Percentiles rank a stretch among this genome's conserved stretches.
phyloP scores from a whole-genome alignment of 2,888 invertebrate species.

The Diarsia brunnea region DNA sequence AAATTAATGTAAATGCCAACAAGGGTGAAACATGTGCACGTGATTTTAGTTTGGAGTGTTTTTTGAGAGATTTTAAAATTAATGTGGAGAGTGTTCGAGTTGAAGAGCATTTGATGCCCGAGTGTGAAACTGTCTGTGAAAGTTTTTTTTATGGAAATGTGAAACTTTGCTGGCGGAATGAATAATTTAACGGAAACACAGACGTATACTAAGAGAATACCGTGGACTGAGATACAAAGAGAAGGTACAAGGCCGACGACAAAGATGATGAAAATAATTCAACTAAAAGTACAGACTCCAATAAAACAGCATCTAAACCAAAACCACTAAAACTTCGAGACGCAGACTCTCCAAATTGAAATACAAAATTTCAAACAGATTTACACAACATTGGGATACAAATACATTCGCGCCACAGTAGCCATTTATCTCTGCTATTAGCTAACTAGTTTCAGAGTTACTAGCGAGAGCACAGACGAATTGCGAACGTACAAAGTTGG shows the following conservation, averaged over 20 bases:
- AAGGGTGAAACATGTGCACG: slow-evolving; percentile 43
- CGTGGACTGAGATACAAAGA: not conserved
- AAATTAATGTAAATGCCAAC: slow-evolving; percentile 60
- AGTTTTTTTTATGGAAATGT: slow-evolving; percentile 24
- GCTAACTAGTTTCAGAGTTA: slow-evolving; percentile 74
- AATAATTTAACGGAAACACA: slow-evolving; percentile 12
- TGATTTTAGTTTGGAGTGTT: slow-evolving; percentile 32
- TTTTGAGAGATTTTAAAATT: slow-evolving; percentile 26
- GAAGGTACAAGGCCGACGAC: not conserved
- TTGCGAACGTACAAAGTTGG: slow-evolving; percentile 64
- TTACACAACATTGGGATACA: slow-evolving; percentile 59
- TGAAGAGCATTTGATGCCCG: slow-evolving; percentile 39
- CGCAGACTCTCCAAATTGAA: slow-evolving; percentile 30
- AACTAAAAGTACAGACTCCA: not conserved
- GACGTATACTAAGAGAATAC: not conserved
- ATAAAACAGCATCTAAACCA: slow-evolving; percentile 14
- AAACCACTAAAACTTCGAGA: slow-evolving; percentile 28
- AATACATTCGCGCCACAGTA: slow-evolving; percentile 63
- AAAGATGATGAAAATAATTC: not conserved
- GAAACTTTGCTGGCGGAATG: slow-evolving; percentile 4
- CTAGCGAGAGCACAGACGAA: slow-evolving; percentile 61
- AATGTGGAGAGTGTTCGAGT: slow-evolving; percentile 20
- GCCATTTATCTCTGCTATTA: slow-evolving; percentile 76
- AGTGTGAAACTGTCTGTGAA: slow-evolving; percentile 33
- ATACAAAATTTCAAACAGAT: slow-evolving; percentile 59